Conservation (phyloP, 2,888 invertebrate genomes). For the Lepidochrysops patricia region DNA sequence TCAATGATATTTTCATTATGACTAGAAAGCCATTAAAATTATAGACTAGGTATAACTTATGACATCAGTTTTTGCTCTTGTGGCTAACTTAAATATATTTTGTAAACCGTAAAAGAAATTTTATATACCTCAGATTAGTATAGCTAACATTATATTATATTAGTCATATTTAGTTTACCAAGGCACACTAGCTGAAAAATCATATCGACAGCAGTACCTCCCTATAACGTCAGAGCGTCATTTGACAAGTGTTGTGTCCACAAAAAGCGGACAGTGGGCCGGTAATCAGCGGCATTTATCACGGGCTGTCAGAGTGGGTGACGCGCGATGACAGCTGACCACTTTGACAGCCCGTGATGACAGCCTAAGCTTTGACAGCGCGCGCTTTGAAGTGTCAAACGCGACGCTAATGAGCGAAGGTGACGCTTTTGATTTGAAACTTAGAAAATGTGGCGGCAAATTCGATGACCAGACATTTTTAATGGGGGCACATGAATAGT, state of each 20-base stretch:
- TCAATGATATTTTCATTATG: no score
- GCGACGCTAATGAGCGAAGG: constrained; percentile 44
- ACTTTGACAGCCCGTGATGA: constrained; percentile 25
- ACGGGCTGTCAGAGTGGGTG: constrained; percentile 41
- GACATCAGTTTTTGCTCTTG: no score
- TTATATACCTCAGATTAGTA: no score
- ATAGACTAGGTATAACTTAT: no score
- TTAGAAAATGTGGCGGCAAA: background rate
- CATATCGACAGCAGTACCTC: background rate
- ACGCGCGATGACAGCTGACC: constrained; percentile 40
- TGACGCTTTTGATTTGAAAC: constrained; percentile 24
- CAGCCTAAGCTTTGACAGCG: constrained; percentile 28
- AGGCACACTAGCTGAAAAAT: background rate
- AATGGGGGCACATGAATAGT: background rate
- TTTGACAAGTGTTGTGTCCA: constrained; percentile 44
- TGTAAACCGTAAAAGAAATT: no score
- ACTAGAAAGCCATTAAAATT: no score
- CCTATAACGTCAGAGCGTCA: constrained; percentile 19
- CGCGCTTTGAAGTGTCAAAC: constrained; percentile 56
- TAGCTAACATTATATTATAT: no score
- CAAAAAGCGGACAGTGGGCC: constrained; percentile 37
- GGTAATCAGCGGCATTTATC: constrained; percentile 60
- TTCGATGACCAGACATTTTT: background rate
- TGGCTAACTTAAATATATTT: no score
- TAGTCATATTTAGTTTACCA: no score